Evolutionary conservation across 1,140 invertebrate genomes (phyloP).

Genomic region (Drosophila eugracilis): DNA sequence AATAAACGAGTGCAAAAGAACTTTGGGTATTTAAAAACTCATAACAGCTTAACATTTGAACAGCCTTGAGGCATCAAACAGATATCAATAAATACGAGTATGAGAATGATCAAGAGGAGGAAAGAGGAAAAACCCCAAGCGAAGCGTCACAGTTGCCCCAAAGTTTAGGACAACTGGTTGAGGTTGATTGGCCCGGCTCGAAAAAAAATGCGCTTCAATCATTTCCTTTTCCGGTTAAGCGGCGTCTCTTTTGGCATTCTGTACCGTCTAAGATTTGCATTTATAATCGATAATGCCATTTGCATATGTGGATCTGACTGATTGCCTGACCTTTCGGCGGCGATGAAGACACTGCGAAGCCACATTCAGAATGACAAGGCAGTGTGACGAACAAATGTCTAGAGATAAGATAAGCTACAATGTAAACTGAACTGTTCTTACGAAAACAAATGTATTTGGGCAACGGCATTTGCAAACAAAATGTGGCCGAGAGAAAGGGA

Average conservation of each 20-base stretch:
- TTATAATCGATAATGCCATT: slow-evolving; percentile 55
- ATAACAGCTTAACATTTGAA: not conserved
- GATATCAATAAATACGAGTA: slow-evolving; percentile 33
- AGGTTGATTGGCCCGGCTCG: slow-evolving; percentile 8
- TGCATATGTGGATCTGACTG: slow-evolving; percentile 55
- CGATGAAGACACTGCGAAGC: slow-evolving; percentile 7
- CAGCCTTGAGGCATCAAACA: slow-evolving; percentile 26
- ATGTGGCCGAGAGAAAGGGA: too few relatives aligned
- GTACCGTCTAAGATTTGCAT: slow-evolving; percentile 58
- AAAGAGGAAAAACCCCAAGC: slow-evolving; percentile 25
- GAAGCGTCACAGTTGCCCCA: slow-evolving; percentile 13
- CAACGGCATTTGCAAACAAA: too few relatives aligned
- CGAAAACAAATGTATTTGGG: too few relatives aligned
- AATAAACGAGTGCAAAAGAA: slow-evolving; percentile 4
- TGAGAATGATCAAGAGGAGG: slow-evolving; percentile 36
- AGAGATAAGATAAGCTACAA: not conserved
- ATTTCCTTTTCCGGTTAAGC: slow-evolving; percentile 79
- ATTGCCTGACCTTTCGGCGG: slow-evolving; percentile 57
- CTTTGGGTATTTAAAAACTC: slow-evolving; percentile 3
- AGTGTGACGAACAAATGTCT: not conserved
- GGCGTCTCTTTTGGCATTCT: slow-evolving; percentile 40
- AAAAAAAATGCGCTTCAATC: slow-evolving; percentile 65
- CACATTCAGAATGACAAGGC: slow-evolving; percentile 13
- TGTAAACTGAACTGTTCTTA: slow-evolving; percentile 1
- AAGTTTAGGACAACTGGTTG: slow-evolving; percentile 34